A percentile compares a stretch with the other conserved stretches of the same genome.
Conservation (phyloP, 2,797 vertebrate genomes). For the Myripristis jacobus region DNA sequence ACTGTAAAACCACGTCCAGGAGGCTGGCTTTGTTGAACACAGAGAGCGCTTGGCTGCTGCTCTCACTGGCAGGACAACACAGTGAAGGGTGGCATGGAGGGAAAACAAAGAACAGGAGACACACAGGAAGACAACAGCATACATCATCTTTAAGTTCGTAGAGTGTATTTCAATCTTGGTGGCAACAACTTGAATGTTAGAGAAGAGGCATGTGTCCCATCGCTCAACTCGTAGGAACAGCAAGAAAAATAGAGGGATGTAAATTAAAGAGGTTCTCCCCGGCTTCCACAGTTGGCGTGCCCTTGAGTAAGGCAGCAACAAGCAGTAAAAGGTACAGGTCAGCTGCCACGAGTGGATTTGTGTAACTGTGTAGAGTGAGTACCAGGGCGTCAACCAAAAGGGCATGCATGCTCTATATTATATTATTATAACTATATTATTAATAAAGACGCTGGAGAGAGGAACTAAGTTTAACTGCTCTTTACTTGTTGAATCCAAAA, state of each 20-base stretch:
- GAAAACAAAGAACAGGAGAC: not conserved
- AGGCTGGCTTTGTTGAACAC: constrained; percentile 94
- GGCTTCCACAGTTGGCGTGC: not conserved
- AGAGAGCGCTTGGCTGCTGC: constrained; percentile 89
- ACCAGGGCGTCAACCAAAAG: not conserved
- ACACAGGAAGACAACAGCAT: not conserved
- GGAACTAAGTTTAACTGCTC: no score
- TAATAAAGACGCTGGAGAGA: no score
- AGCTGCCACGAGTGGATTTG: not conserved
- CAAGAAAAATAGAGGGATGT: not conserved
- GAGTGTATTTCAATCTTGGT: no score
- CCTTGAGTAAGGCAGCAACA: not conserved
- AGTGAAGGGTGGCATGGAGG: not conserved
- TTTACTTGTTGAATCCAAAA: no score
- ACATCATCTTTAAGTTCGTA: not conserved
- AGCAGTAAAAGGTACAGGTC: not conserved
- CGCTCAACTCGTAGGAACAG: not conserved
- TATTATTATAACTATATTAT: no score
- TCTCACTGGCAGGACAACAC: constrained; percentile 85
- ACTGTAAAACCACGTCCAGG: constrained; percentile 89
- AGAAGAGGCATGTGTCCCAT: not conserved
- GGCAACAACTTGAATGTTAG: not conserved
- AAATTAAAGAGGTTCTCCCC: not conserved
- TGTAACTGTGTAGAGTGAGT: not conserved
- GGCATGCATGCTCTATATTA: not conserved